Percentiles rank a stretch among this genome's conserved stretches.
Evolutionary conservation across 64 coral and sea anemone genomes (phyloP).

Genomic region (Pocillopora damicornis): DNA sequence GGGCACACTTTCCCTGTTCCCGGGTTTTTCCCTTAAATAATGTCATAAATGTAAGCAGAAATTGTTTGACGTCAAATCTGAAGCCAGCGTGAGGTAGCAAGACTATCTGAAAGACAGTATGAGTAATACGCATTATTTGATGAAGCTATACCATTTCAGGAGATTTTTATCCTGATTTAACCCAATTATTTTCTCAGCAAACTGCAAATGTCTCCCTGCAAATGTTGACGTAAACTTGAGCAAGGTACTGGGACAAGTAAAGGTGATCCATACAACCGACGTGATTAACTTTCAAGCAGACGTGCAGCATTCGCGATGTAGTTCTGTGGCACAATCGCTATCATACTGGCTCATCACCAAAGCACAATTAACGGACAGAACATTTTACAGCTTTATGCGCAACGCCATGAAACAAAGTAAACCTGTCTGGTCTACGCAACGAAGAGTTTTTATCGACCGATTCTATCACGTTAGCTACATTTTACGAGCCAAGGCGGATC

Average conservation of each 20-base stretch:
- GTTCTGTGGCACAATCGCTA: neutral
- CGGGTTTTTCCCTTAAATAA: too few species aligned
- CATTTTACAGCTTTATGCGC: neutral
- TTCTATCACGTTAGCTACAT: slow-evolving; percentile 14
- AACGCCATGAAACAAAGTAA: neutral
- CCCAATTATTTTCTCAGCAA: neutral
- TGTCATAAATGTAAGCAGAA: too few species aligned
- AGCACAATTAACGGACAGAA: neutral
- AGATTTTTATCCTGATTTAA: too few species aligned
- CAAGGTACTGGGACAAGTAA: neutral
- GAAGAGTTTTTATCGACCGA: neutral
- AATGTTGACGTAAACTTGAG: neutral
- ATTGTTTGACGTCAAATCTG: too few species aligned
- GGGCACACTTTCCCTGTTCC: too few species aligned
- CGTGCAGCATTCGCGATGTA: neutral
- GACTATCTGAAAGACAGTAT: too few species aligned
- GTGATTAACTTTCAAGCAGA: neutral
- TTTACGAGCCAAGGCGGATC: neutral
- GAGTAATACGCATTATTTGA: too few species aligned
- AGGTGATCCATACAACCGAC: neutral
- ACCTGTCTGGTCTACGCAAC: too few species aligned
- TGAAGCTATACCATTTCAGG: too few species aligned
- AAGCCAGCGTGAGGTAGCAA: too few species aligned
- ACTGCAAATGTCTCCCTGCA: neutral
- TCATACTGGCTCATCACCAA: neutral